Evolutionary conservation across 2,888 invertebrate genomes (phyloP), one percentile per base, ranked within the genome.

Genomic region (Macaria liturata): DNA sequence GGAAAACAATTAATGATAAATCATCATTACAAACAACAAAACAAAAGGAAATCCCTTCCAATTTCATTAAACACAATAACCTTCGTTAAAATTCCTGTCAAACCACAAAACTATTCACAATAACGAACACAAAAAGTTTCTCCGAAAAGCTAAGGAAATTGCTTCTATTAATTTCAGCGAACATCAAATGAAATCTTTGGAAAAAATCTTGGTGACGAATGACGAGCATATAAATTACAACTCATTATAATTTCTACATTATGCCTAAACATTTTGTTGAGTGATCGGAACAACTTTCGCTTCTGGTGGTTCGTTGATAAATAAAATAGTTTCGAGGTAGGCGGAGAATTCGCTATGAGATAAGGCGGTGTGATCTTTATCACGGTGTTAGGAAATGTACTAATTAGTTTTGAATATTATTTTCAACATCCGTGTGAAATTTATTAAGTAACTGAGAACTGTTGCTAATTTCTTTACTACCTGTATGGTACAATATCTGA

Each of bases 221-320:
- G 66, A 62, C 66, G 70, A 67, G 69, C 69, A 51, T 62, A 72
- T 72, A 71, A 66, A 70, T 69, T 65, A 70, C 69, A 72, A 73
- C 75, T 79, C 72, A 83, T 83, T 83, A 81, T 78, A 74, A 74
- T 72, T 78, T 84, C 84, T 82, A 81, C 76, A 76, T 82, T 84
- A 42, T 9, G n/a, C 42, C 34, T 37, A 37, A 42, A 84, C 78
- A 71, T 79, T 74, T 70, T 59, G 59, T 51, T 57, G 48, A 55
- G 74, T 80, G 83, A 84, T 83, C 80, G 80, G 74, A 61, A 65
- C 83, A 80, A 84, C 85, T 83, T 85, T 84, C 83, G 63, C 80
- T 84, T 83, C 75, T 72, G 68, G 68, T 54, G 54, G 54, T 49
- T 46, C 37, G 34, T 3, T 53, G 51, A 54, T 54, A 53, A 54